A percentile compares a stretch with the other conserved stretches of the same genome.
Evolutionary conservation across 2,113 vertebrate species (phyloP).

Genomic region (Cricetomys ansorgei): DNA sequence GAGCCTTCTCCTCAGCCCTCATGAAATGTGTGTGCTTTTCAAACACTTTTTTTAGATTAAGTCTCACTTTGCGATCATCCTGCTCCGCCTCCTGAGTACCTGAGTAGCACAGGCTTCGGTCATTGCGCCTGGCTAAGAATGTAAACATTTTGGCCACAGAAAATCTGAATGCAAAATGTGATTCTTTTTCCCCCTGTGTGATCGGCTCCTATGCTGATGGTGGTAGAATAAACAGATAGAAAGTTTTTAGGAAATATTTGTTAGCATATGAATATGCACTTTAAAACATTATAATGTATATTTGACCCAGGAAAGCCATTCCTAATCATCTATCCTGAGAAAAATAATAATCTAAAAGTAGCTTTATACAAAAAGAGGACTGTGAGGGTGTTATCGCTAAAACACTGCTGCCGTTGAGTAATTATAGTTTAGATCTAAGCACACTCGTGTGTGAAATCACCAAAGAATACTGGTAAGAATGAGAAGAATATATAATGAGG

Average conservation of each 20-base stretch:
- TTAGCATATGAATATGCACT: not conserved
- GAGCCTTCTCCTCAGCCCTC: not conserved
- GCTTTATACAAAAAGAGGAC: not conserved
- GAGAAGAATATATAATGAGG: not conserved
- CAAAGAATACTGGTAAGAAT: too few species aligned
- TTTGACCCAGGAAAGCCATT: not conserved
- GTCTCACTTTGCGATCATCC: not conserved
- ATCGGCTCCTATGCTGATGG: too few species aligned
- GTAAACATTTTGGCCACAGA: slow-evolving; percentile 8
- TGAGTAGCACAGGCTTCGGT: too few species aligned
- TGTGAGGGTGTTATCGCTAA: not conserved
- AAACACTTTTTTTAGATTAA: not conserved
- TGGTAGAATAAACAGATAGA: not conserved
- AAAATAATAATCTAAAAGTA: slow-evolving; percentile 9
- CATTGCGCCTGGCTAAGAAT: not conserved
- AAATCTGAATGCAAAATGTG: not conserved
- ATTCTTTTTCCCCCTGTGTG: too few species aligned
- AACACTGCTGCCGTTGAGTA: not conserved
- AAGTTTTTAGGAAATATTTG: not conserved
- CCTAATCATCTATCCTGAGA: slow-evolving; percentile 24
- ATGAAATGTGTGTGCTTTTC: not conserved
- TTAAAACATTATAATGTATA: not conserved
- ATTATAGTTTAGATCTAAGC: not conserved
- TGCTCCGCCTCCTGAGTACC: not conserved
- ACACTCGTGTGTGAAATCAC: not conserved